Conservation (phyloP, 2,797 vertebrate species). For the Gymnoscopelus microlampas region DNA sequence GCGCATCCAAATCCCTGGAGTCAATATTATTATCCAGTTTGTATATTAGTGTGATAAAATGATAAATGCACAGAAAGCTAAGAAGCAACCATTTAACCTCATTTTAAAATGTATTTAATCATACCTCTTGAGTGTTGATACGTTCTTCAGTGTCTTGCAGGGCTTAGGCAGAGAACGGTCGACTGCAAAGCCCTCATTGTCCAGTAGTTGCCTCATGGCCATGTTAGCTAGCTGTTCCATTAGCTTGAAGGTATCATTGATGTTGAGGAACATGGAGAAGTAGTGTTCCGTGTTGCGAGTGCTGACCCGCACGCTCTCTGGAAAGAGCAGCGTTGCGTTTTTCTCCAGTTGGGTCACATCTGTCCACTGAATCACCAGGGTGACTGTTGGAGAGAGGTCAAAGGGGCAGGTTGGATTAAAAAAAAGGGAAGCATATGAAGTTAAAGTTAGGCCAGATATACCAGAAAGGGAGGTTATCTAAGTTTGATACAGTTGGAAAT, state of each 20-base stretch:
- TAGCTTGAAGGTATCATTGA: slow-evolving; percentile 94
- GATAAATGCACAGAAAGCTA: not conserved
- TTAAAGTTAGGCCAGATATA: no score
- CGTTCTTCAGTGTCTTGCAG: slow-evolving; percentile 88
- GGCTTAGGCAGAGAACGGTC: slow-evolving; percentile 89
- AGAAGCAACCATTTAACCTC: no score
- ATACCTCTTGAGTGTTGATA: slow-evolving; percentile 93
- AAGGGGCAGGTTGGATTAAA: not conserved
- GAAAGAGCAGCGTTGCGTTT: slow-evolving; percentile 93
- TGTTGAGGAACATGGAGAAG: slow-evolving; percentile 98
- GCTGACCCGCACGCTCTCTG: slow-evolving; percentile 92
- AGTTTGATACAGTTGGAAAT: no score
- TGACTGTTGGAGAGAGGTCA: slow-evolving; percentile 78
- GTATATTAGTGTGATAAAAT: not conserved
- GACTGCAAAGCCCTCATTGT: slow-evolving; percentile 90
- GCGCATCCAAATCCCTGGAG: slow-evolving; percentile 91
- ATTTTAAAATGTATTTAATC: not conserved
- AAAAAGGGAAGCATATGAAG: not conserved
- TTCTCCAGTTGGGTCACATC: slow-evolving; percentile 95
- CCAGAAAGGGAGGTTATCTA: no score
- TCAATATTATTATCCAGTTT: not conserved
- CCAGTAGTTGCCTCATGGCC: slow-evolving; percentile 93
- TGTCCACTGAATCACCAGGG: slow-evolving; percentile 93
- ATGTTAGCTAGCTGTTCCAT: slow-evolving; percentile 98
- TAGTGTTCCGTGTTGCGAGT: slow-evolving; percentile 90